Conservation (phyloP, 2,888 invertebrate species). For the Eristalis arbustorum region DNA sequence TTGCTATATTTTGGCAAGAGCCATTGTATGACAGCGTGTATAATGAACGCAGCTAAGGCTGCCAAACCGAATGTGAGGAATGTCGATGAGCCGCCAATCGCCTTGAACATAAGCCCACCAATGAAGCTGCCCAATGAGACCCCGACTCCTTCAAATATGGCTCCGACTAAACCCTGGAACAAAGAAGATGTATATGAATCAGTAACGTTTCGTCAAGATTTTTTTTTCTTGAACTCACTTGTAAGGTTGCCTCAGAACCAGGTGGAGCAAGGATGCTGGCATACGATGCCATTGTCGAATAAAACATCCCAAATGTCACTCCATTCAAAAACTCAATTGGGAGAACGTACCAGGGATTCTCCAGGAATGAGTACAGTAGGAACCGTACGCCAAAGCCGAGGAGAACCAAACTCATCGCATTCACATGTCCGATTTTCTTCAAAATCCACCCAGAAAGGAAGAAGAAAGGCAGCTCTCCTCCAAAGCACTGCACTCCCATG, state of each 20-base stretch:
- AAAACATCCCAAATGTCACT: constrained; percentile 92
- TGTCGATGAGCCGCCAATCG: constrained; percentile 84
- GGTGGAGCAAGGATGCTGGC: constrained; percentile 91
- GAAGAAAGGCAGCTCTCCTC: constrained; percentile 93
- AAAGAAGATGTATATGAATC: neutral
- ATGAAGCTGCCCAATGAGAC: constrained; percentile 89
- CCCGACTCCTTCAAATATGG: constrained; percentile 92
- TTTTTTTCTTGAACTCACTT: constrained; percentile 81
- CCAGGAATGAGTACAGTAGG: constrained; percentile 88
- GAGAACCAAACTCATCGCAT: constrained; percentile 91
- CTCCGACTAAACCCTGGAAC: constrained; percentile 89
- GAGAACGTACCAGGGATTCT: constrained; percentile 91
- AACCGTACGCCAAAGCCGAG: constrained; percentile 90
- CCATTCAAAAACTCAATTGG: constrained; percentile 94
- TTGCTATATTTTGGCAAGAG: constrained; percentile 75
- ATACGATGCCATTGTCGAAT: constrained; percentile 93
- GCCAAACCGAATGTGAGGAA: constrained; percentile 88
- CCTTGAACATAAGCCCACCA: constrained; percentile 87
- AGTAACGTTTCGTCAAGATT: neutral
- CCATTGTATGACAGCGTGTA: constrained; percentile 83
- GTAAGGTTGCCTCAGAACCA: constrained; percentile 92
- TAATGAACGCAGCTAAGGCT: constrained; percentile 83
- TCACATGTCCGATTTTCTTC: constrained; percentile 89
- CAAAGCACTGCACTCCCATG: constrained; percentile 89
- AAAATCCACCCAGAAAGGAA: constrained; percentile 90